These are phyloP conservation scores for Orientallactaga bullata DNA, from an alignment of 2,113 vertebrate species.

Conservation along the genomic window DNA sequence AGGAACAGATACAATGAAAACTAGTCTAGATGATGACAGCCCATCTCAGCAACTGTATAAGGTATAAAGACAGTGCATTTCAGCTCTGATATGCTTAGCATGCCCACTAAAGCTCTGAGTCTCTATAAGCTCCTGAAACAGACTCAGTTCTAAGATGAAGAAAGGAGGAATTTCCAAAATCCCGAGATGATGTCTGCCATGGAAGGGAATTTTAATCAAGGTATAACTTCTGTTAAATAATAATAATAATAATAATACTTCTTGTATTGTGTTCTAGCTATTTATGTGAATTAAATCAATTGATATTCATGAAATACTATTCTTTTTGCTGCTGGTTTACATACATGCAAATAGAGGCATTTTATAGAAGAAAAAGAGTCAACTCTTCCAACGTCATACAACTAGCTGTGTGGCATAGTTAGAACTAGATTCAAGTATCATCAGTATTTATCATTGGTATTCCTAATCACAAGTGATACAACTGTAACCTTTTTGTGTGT, in stretches of 20 bases:
- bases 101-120: background rate
- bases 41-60: background rate
- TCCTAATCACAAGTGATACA: slow-evolving; percentile 54
- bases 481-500: background rate
- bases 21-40: background rate
- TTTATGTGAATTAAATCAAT: background rate
- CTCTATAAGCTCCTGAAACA: background rate
- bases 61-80: background rate
- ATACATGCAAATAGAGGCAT: background rate
- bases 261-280: background rate
- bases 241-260: background rate
- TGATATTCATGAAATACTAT: background rate
- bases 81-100: background rate
- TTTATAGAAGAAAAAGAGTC: background rate
- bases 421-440: background rate
- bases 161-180: background rate
- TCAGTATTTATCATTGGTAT: background rate
- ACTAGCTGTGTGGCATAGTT: background rate
- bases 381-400: background rate
- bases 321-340: background rate
- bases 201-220: background rate
- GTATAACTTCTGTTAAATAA: background rate
- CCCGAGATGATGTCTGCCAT: background rate
- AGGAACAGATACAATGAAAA: background rate
- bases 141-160: background rate